Evolutionary conservation across 2,888 invertebrate species (phyloP), one percentile per base, ranked within the genome.

Genomic region (Drosophila siamana): DNA sequence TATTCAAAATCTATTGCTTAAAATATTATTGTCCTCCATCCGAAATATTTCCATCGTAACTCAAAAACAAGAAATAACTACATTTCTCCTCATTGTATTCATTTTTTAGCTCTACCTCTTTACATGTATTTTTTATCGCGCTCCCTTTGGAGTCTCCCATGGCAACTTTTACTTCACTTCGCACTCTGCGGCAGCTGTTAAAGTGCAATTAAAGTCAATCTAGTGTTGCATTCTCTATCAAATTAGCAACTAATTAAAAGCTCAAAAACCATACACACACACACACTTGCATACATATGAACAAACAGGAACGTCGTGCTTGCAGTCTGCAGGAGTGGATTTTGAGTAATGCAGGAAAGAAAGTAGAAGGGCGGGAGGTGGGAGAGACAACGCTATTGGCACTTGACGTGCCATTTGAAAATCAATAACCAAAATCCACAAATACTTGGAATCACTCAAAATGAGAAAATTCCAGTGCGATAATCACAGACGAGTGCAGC

Each of bases 351-450:
- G 11, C 33, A 11, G 33, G 33, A 11, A n/a, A n/a, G n/a, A 5
- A 33, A n/a, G 36, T 4, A 11, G 11, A 24, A 26, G 41, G 19
- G n/a, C 26, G 2, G 11, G 9, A 13, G 9, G 9, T 15, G n/a
- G 2, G 33, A 11, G 43, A 26, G 9, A 2, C 22, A 46, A 16
- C 22, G 22, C 51, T 38, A 52, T 52, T 75, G 73, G 61, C 64
- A 80, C 70, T 80, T 59, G 81, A 64, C 69, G 59, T 67, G 67
- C 78, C 77, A 69, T 81, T 81, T 72, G 70, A 70, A 82, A 86
- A 86, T 86, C 85, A 86, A 86, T 86, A 86, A 89, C 83, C 86
- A 80, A 86, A 86, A 86, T 89, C 85, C 89, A 74, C 89, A 89
- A 85, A 88, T 86, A 78, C 89, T 78, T 87, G 62, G 50, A 86